Evolutionary conservation across 2,888 invertebrate species (phyloP), one percentile per base, ranked within the genome.

Genomic region (Drosophila buzzatii): DNA sequence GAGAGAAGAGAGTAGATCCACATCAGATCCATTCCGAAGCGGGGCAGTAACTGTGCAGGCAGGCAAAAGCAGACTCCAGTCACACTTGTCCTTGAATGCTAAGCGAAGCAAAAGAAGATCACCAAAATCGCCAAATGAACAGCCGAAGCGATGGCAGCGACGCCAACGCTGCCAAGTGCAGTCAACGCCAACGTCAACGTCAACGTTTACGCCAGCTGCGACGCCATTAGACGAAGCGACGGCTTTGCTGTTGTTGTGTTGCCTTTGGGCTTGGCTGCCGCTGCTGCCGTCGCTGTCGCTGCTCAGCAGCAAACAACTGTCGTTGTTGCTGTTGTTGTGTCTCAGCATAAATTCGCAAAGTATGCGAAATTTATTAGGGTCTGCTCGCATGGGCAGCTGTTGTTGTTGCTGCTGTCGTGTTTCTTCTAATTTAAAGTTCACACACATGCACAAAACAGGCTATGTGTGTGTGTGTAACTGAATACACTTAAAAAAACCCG

Each of bases 281-380:
- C 14, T 20, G 39, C n/a, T n/a, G 27, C 44, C 41, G 51, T n/a
- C 16, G 37, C 20, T 20, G 39, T 6, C 10, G 41, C 44, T 41
- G 53, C 35, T 47, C 41, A 41, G 80, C 72, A 68, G 77, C 67
- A 58, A 59, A 57, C 70, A 85, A 79, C 90, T 82, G 90, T 85
- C 88, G 85, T 82, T 75, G 85, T 39, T 70, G 69, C 44, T 79
- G 73, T 64, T 69, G 59, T 70, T 87, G 73, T 41, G 74, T 74
- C 89, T 86, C 77, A 90, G 85, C 87, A 87, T 87, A 87, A 87
- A 90, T 87, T 87, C 89, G 89, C 79, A 79, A 91, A 91, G 85
- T 89, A 89, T 90, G 85, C 89, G 90, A 88, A 90, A 82, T 88
- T 91, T 90, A 81, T 91, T 85, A 88, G 91, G 91, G 89, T 88